phyloP scores from a whole-genome alignment of 92 coral and sea anemone genomes.

The Ricordea florida region DNA sequence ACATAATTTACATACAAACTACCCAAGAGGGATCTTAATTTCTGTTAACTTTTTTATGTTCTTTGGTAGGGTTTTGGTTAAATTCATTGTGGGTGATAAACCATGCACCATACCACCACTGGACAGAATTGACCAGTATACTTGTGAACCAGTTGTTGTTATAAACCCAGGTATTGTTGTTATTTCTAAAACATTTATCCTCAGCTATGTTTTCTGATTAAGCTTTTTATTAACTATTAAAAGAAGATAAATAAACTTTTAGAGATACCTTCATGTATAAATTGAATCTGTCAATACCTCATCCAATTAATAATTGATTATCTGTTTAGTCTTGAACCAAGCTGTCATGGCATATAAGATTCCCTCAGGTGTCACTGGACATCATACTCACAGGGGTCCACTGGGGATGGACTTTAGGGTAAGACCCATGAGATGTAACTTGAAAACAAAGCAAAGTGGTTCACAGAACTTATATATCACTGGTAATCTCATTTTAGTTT shows the following conservation, averaged over 20 bases:
- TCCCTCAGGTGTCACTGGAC: slow-evolving; percentile 60
- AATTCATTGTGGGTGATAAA: slow-evolving; percentile 76
- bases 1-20: no score
- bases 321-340: slow-evolving; percentile 54
- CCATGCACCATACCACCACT: slow-evolving; percentile 79
- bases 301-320: neutral
- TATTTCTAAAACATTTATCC: no score
- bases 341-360: slow-evolving; percentile 77
- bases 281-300: no score
- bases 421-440: neutral
- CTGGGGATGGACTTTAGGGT: slow-evolving; percentile 98
- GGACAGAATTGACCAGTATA: slow-evolving; percentile 77
- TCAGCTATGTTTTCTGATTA: no score
- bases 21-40: no score
- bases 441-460: no score
- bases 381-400: slow-evolving; percentile 68
- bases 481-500: no score
- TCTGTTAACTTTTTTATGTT: no score
- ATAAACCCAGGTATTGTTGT: slow-evolving; percentile 82
- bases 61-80: slow-evolving; percentile 73
- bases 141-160: slow-evolving; percentile 64
- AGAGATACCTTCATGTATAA: no score
- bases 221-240: no score
- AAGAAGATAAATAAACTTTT: no score
- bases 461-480: no score